Base-by-base conservation (phyloP, 2,888 invertebrate species). In the Drosophila anomelani region DNA sequence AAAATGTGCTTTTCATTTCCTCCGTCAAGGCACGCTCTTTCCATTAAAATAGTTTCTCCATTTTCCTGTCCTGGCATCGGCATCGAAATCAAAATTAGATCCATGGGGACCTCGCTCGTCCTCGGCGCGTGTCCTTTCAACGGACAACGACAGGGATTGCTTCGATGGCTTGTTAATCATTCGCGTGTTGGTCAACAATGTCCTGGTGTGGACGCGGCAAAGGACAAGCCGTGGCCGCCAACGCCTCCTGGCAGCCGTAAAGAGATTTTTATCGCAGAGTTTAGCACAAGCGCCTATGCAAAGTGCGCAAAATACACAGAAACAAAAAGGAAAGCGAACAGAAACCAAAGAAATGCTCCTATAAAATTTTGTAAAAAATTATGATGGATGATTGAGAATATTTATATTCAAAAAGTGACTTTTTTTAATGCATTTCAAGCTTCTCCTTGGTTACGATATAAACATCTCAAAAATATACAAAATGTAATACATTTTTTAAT, bases 111-210 rank as follows among this genome's bases (percentile, higher is more conserved):
- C 32, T 34, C n/a, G 2, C 39, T 23, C 20, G 34, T 53, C 15
- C 20, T 34, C 34, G 51, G 51, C 51, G 51, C 51, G 51, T 53
- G 51, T 53, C 51, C 51, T 34, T 51, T 51, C 34, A 51, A 15
- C 20, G 51, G 51, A 15, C 51, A 15, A 9, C 34, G 34, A 53
- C 68, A 12, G 29, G 17, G 80, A 41, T 53, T 58, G 58, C 59
- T 70, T 68, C 82, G 82, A 85, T 81, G 70, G 66, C 82, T 71
- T 76, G 80, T 78, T 81, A 85, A 85, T 80, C 80, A 85, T 79
- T 68, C 49, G 85, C 76, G 66, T 82, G 76, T 79, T 54, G 73
- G 77, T 64, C 47, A 59, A 71, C 78, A 72, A 53, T 51, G 54
- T 44, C 43, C 54, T 53, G 36, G 17, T 17, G 17, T 15, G 32